These are phyloP conservation scores for Halcyon chelicuti DNA, from an alignment of 2,797 vertebrate species.

Conservation along the genomic window DNA sequence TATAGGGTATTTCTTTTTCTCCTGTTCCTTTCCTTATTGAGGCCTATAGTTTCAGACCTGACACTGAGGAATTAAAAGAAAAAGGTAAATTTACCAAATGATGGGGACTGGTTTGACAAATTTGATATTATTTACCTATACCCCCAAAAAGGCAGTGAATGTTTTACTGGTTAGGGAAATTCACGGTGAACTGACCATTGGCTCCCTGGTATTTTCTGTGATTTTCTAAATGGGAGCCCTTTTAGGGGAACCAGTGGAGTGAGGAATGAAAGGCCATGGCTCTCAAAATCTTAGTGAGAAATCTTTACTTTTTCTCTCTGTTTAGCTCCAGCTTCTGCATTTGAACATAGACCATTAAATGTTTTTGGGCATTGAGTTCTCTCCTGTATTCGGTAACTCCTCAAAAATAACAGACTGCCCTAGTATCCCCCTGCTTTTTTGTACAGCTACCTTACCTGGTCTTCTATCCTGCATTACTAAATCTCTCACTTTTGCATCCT, in stretches of 20 bases:
- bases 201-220: background rate
- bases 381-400: background rate
- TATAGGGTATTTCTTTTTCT: background rate
- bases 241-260: background rate
- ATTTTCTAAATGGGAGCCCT: background rate
- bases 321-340: background rate
- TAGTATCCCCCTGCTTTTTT: background rate
- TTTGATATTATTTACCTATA: background rate
- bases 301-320: background rate
- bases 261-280: fast-evolving
- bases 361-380: background rate
- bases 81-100: background rate
- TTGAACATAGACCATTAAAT: background rate
- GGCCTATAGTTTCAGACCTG: background rate
- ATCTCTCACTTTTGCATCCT: background rate
- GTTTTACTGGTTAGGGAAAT: background rate
- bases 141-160: background rate
- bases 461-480: background rate
- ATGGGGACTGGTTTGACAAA: background rate
- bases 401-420: background rate
- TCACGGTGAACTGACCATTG: background rate
- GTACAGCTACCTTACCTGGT: background rate
- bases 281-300: background rate
- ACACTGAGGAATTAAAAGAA: background rate
- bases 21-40: background rate